These are phyloP conservation scores for Pseudotriccus pelzelni DNA, from an alignment of 2,797 vertebrate species.

Conservation along the genomic window DNA sequence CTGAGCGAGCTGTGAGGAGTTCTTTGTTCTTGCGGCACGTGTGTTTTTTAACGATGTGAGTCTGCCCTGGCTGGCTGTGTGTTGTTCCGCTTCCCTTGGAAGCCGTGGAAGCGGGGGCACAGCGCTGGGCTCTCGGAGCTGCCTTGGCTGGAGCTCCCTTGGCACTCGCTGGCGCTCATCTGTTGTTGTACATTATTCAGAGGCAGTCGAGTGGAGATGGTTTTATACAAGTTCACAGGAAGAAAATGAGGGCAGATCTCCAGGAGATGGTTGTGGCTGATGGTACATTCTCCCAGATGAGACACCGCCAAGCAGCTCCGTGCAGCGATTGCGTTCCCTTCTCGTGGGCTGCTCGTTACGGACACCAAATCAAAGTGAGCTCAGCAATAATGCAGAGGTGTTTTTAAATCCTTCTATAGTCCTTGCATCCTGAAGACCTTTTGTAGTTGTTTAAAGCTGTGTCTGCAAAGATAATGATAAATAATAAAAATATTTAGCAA, in stretches of 20 bases:
- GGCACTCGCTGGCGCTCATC: slow-evolving; percentile 15
- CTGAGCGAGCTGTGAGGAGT: not conserved
- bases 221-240: slow-evolving; percentile 46
- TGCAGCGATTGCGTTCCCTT: not conserved
- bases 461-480: not conserved
- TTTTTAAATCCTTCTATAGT: not conserved
- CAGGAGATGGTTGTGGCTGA: slow-evolving; percentile 22
- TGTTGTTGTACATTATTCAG: slow-evolving; percentile 41
- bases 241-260: slow-evolving; percentile 52
- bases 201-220: slow-evolving; percentile 28
- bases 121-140: not conserved
- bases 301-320: not conserved
- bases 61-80: not conserved
- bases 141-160: slow-evolving; percentile 32
- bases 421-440: not conserved
- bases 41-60: not conserved
- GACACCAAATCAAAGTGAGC: not conserved
- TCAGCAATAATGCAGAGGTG: not conserved
- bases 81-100: not conserved
- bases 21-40: not conserved
- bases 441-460: slow-evolving; percentile 9
- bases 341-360: not conserved
- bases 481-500: not conserved
- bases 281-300: slow-evolving; percentile 6
- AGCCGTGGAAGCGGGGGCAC: not conserved